Evolutionary conservation across 2,888 invertebrate genomes (phyloP), one percentile per base, ranked within the genome.

Genomic region (Endomychus coccineus): DNA sequence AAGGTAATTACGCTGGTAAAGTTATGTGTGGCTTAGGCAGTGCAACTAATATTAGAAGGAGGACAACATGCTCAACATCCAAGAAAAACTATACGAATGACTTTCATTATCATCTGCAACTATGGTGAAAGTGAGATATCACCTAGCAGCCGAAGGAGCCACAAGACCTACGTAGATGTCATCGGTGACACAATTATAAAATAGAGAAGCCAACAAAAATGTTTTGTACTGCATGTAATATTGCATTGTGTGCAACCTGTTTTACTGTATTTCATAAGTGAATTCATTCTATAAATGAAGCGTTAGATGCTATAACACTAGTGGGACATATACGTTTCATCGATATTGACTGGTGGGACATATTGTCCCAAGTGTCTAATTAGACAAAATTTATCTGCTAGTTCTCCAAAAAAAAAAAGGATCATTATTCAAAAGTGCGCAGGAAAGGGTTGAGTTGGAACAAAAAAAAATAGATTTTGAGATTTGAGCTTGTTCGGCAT

Each of bases 221-320:
- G 19, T 21, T 40, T 27, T 42, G 25, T 35, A 42, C 17, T 23
- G 30, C 27, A 31, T 38, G 36, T 31, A 39, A 38, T 27, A 27
- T 38, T 39, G 17, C 39, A 13, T 39, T 39, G 21, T 19, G 21
- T 19, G 6, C 21, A 19, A 19, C 6, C n/a, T 19, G 6, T 19
- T 19, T 19, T 19, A 7, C 21, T 19, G 21, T n/a, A 19, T 19
- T 19, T 19, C n/a, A 19, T 19, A 19, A 19, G n/a, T n/a, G n/a
- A 19, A 19, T 7, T 19, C 21, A 19, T 19, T 19, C n/a, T 19
- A 19, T 19, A 19, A 19, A 19, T n/a, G n/a, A 19, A 19, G 21
- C 21, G 6, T 19, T 6, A 19, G 21, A 19, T 19, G 6, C n/a
- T n/a, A 19, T n/a, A 19, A 19, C n/a, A 6, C 21, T n/a, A 19